phyloP scores from a whole-genome alignment of 2,113 vertebrate genomes.

The Rutilus rutilus region DNA sequence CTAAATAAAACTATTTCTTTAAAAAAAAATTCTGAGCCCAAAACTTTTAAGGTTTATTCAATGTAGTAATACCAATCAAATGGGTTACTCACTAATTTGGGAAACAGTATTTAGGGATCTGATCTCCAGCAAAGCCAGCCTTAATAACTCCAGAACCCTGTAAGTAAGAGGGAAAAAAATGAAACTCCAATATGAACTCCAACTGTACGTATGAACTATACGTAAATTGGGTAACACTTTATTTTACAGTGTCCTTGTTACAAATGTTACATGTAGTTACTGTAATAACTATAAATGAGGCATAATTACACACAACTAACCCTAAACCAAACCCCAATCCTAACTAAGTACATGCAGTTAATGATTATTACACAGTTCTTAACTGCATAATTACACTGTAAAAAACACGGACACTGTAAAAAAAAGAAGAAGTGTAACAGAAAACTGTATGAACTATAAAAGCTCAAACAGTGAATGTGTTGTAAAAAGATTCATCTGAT shows the following conservation, averaged over 20 bases:
- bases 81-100: conserved; percentile 88
- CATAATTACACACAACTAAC: too few relatives aligned
- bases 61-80: neutral
- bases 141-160: conserved; percentile 91
- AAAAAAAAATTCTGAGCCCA: neutral
- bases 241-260: too few relatives aligned
- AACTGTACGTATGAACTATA: neutral
- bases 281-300: too few relatives aligned
- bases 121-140: conserved; percentile 92
- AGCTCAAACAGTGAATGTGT: neutral
- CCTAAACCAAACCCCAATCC: too few relatives aligned
- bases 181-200: neutral
- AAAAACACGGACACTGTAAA: too few relatives aligned
- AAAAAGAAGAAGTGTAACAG: too few relatives aligned
- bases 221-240: too few relatives aligned
- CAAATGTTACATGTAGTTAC: too few relatives aligned
- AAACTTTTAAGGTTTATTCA: neutral
- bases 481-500: conserved; percentile 13
- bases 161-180: neutral
- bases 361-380: too few relatives aligned
- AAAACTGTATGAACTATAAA: neutral
- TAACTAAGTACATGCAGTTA: too few relatives aligned
- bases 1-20: too few relatives aligned
- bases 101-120: conserved; percentile 94
- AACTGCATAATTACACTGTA: too few relatives aligned